Evolutionary conservation across 2,797 vertebrate species (phyloP).

Genomic region (Pangasius krempfi): DNA sequence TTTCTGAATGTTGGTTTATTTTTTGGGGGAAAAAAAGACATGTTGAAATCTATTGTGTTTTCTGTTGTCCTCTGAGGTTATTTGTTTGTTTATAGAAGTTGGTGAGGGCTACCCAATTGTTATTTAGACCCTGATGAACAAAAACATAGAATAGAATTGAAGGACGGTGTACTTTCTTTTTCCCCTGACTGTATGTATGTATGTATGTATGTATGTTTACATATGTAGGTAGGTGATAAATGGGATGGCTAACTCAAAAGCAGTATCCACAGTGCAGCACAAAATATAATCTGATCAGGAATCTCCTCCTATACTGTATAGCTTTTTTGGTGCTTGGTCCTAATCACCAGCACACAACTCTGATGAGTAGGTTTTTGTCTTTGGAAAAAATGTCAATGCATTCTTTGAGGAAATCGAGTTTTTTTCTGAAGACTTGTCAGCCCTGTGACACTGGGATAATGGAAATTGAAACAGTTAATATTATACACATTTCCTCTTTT

Average conservation of each 20-base stretch:
- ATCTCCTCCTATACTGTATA: neutral
- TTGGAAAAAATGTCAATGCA: neutral
- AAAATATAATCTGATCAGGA: neutral
- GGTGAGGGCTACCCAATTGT: no score
- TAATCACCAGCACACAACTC: neutral
- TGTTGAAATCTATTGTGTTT: no score
- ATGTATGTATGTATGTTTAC: no score
- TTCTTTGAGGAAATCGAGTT: neutral
- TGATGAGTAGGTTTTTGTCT: neutral
- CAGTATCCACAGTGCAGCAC: neutral
- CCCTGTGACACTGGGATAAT: constrained; percentile 14
- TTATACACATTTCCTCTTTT: constrained; percentile 21
- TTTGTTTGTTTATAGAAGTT: no score
- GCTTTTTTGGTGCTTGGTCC: neutral
- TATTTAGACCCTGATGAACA: no score
- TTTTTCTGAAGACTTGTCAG: constrained; percentile 14
- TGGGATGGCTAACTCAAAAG: neutral
- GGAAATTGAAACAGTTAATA: constrained; percentile 21
- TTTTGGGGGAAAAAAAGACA: no score
- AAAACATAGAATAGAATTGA: no score
- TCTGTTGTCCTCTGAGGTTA: no score
- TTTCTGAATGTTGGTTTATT: neutral
- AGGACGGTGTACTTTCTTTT: no score
- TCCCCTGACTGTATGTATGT: no score
- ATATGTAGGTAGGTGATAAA: neutral